These are phyloP conservation scores for Crenuchus spilurus DNA, from an alignment of 2,797 vertebrate genomes.

Conservation along the genomic window DNA sequence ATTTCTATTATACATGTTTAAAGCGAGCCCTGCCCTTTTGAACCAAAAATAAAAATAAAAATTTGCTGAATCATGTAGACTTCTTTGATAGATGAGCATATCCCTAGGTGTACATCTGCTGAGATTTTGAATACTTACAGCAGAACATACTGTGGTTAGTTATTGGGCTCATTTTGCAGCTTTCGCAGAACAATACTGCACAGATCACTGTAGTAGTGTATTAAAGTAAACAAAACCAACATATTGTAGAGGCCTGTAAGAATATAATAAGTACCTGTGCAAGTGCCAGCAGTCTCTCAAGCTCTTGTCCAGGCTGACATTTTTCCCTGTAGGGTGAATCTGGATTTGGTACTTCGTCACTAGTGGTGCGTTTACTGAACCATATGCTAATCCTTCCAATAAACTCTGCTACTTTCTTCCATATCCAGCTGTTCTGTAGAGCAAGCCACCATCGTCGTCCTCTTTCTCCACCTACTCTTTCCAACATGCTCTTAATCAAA, in stretches of 20 bases:
- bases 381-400: slow-evolving; percentile 59
- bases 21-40: too few species aligned
- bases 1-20: too few species aligned
- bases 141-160: too few species aligned
- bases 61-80: too few species aligned
- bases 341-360: slow-evolving; percentile 32
- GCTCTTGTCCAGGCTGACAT: slow-evolving; percentile 80
- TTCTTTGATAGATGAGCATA: too few species aligned
- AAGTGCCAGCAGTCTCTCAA: slow-evolving; percentile 86
- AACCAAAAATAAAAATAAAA: too few species aligned
- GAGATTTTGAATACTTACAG: too few species aligned
- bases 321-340: slow-evolving; percentile 70
- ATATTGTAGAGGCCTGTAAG: neutral
- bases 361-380: slow-evolving; percentile 58
- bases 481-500: slow-evolving; percentile 65
- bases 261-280: slow-evolving; percentile 69
- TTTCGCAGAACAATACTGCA: too few species aligned
- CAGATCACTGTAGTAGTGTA: too few species aligned
- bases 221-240: neutral
- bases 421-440: slow-evolving; percentile 74
- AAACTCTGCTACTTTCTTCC: slow-evolving; percentile 69
- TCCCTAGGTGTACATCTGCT: too few species aligned
- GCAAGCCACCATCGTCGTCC: slow-evolving; percentile 71
- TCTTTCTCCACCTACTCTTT: slow-evolving; percentile 67
- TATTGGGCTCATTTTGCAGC: too few species aligned